phyloP scores from a whole-genome alignment of 2,797 vertebrate genomes.

The Triplophysa yarkandensis region DNA sequence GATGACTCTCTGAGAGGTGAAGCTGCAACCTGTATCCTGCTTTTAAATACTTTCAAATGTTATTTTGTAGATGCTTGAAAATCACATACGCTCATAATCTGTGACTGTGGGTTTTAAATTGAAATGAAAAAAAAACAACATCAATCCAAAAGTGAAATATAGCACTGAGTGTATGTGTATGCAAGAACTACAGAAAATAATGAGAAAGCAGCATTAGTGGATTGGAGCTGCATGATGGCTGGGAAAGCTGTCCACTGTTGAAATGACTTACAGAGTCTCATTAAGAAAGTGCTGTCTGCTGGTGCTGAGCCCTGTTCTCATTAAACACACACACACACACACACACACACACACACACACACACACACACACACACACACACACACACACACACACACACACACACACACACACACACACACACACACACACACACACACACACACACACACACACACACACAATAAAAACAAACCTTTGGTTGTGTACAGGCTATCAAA shows the following conservation, averaged over 20 bases:
- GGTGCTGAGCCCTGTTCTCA: conserved; percentile 23
- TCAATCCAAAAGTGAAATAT: not conserved
- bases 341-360: not conserved
- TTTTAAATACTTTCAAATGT: too few species aligned
- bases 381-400: too few species aligned
- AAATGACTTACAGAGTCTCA: conserved; percentile 38
- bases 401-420: too few species aligned
- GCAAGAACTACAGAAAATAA: not conserved
- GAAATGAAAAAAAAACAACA: not conserved
- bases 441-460: too few species aligned
- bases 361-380: too few species aligned
- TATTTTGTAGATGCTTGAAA: not conserved
- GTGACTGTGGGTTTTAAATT: too few species aligned
- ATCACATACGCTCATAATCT: not conserved
- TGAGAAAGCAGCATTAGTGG: conserved; percentile 10
- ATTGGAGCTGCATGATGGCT: conserved; percentile 3
- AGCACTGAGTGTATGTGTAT: too few species aligned
- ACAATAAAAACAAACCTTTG: conserved; percentile 5
- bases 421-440: too few species aligned
- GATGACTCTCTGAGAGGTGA: too few species aligned
- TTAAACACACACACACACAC: conserved; percentile 35
- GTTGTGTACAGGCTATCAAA: conserved; percentile 3
- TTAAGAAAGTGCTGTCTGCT: conserved; percentile 40
- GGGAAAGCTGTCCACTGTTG: conserved; percentile 30
- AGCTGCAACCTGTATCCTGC: too few species aligned